Percentiles rank a stretch among this genome's conserved stretches.
Evolutionary conservation across 2,888 invertebrate genomes (phyloP).

Genomic region (Arge pagana): DNA sequence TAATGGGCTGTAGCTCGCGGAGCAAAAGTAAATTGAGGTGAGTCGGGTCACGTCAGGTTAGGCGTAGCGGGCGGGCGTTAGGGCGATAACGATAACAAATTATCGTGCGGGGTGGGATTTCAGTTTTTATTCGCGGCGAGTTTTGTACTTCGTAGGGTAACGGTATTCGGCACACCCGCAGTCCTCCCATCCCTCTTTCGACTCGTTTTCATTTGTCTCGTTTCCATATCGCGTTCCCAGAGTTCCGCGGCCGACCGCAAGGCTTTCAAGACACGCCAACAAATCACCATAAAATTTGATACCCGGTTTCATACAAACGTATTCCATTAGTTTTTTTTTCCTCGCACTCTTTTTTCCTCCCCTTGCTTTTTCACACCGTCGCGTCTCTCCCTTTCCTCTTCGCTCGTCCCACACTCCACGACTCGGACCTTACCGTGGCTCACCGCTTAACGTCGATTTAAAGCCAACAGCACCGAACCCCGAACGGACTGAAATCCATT

Average conservation of each 20-base stretch:
- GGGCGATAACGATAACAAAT: constrained; percentile 17
- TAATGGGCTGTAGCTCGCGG: too few species aligned
- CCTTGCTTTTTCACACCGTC: not conserved
- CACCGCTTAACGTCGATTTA: too few species aligned
- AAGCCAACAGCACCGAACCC: too few species aligned
- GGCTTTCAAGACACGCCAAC: constrained; percentile 5
- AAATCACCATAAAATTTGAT: constrained; percentile 4
- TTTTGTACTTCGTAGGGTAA: not conserved
- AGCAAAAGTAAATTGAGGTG: not conserved
- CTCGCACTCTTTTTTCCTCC: not conserved
- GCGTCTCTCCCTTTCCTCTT: too few species aligned
- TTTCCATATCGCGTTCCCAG: constrained; percentile 4
- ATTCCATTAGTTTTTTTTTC: not conserved
- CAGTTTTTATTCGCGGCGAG: constrained; percentile 7
- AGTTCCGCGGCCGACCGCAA: too few species aligned
- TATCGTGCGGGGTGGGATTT: constrained; percentile 11
- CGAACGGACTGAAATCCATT: too few species aligned
- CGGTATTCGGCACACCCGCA: too few species aligned
- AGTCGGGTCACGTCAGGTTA: constrained; percentile 1
- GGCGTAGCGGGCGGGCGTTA: not conserved
- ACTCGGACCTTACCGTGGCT: too few species aligned
- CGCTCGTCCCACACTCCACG: too few species aligned
- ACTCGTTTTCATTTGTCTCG: constrained; percentile 11
- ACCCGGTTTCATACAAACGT: not conserved
- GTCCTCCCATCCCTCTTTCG: not conserved